Evolutionary conservation across 2,113 vertebrate species (phyloP).

Genomic region (Entomyzon cyanotis): DNA sequence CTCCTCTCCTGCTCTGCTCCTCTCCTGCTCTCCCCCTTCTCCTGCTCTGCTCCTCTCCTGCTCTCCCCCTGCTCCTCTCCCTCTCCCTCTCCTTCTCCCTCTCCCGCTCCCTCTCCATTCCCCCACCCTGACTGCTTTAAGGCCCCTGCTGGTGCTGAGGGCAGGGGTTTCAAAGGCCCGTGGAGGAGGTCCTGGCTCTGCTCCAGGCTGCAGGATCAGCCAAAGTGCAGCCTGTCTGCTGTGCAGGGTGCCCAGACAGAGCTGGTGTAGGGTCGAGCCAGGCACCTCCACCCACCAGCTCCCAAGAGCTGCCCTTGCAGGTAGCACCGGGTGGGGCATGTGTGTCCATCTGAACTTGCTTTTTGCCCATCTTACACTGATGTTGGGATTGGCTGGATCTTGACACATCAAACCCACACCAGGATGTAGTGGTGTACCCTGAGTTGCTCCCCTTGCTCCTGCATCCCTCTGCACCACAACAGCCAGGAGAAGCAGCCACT

Average conservation of each 20-base stretch:
- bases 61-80: not conserved
- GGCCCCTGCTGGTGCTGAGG: not conserved
- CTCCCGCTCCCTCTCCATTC: not conserved
- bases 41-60: no score
- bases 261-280: not conserved
- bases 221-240: conserved; percentile 41
- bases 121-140: not conserved
- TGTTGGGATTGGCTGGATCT: not conserved
- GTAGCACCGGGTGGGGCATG: fast-evolving
- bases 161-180: conserved; percentile 3
- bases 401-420: not conserved
- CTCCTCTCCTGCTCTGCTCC: not conserved
- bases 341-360: not conserved
- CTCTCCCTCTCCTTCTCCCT: not conserved
- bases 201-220: conserved; percentile 70
- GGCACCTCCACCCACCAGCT: not conserved
- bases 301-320: not conserved
- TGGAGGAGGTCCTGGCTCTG: conserved; percentile 53
- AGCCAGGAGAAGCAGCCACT: not conserved
- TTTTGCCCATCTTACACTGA: not conserved
- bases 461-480: fast-evolving
- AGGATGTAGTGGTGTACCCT: not conserved
- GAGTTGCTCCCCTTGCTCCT: not conserved
- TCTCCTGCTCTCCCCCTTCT: no score
- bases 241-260: not conserved